A percentile compares a stretch with the other conserved stretches of the same genome.
These are phyloP conservation scores for Brachionus manjavacas DNA, from an alignment of 1,140 invertebrate genomes.

Conservation along the genomic window DNA sequence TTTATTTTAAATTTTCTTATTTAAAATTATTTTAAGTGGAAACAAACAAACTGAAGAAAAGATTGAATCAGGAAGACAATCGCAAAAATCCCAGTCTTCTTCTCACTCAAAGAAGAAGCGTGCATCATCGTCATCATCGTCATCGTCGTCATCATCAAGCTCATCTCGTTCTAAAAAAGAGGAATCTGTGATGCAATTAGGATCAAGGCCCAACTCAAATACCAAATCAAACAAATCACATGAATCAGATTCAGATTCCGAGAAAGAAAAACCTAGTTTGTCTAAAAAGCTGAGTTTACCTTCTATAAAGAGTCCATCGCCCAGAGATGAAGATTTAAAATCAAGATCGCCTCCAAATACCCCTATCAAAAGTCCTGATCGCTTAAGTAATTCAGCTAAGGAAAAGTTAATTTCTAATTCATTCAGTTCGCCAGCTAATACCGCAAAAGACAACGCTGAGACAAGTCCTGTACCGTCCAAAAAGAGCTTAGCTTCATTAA, in stretches of 20 bases:
- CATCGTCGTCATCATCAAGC: neutral
- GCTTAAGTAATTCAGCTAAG: neutral
- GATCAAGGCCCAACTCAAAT: neutral
- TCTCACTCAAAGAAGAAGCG: neutral
- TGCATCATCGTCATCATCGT: neutral
- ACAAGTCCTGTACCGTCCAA: neutral
- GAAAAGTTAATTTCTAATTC: neutral
- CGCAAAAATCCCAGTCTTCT: neutral
- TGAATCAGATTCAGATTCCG: neutral
- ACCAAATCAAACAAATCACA: neutral
- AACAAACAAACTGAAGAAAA: neutral
- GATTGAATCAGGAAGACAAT: neutral
- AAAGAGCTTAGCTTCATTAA: neutral
- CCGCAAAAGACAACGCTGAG: neutral
- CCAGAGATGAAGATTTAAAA: neutral
- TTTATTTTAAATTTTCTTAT: neutral
- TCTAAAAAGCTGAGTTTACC: neutral
- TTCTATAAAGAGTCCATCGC: neutral
- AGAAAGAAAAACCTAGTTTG: neutral
- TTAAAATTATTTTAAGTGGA: neutral
- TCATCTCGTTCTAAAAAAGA: neutral
- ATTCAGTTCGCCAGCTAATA: neutral
- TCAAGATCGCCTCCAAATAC: neutral
- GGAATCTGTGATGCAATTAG: neutral
- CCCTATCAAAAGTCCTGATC: neutral